phyloP scores from a whole-genome alignment of 1,140 invertebrate species.

The Ceratina australensis region DNA sequence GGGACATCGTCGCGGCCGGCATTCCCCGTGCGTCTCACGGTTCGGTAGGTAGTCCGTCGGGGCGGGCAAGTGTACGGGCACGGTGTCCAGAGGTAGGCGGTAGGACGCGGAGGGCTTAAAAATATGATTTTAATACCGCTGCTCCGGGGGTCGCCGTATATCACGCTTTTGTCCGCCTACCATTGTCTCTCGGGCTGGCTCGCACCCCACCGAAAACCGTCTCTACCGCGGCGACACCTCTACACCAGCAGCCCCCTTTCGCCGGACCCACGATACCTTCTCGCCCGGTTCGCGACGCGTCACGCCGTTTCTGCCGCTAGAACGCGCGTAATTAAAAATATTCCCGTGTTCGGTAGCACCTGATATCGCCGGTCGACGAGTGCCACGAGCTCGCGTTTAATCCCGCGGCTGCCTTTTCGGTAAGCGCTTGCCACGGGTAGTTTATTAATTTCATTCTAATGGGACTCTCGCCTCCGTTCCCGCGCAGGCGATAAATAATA shows the following conservation, averaged over 20 bases:
- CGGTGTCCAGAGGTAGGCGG: conserved; percentile 38
- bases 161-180: conserved; percentile 78
- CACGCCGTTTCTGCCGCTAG: conserved; percentile 27
- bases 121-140: conserved; percentile 78
- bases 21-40: conserved; percentile 54
- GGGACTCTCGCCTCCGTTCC: not conserved
- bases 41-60: conserved; percentile 38
- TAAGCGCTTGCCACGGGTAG: not conserved
- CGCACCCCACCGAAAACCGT: conserved; percentile 59
- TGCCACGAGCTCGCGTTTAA: too few relatives aligned
- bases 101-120: conserved; percentile 72
- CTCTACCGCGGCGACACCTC: conserved; percentile 18
- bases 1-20: conserved; percentile 43
- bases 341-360: conserved; percentile 10
- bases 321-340: conserved; percentile 65
- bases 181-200: conserved; percentile 73
- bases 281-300: not conserved
- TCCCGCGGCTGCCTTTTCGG: too few relatives aligned
- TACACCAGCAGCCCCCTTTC: conserved; percentile 17
- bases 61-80: conserved; percentile 30
- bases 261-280: conserved; percentile 2
- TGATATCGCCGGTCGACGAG: too few relatives aligned
- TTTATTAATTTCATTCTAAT: conserved; percentile 30
- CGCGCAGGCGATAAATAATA: conserved; percentile 23
- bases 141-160: conserved; percentile 72